These are phyloP conservation scores for Petrolisthes cinctipes DNA, from an alignment of 2,888 invertebrate species.

Conservation along the genomic window DNA sequence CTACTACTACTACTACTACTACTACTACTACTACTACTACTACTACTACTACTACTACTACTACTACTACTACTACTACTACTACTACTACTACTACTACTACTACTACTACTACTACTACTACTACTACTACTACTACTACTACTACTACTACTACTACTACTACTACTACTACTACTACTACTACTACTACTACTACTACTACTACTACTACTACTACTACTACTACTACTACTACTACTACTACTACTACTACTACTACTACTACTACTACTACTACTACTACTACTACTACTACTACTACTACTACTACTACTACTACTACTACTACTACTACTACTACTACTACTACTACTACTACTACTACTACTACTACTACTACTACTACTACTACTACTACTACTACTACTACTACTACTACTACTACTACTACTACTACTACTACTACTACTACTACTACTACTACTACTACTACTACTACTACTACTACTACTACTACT, in stretches of 20 bases:
- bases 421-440: slow-evolving; percentile 1
- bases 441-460: slow-evolving; percentile 1
- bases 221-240: neutral
- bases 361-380: slow-evolving; percentile 1
- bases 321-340: neutral
- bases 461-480: slow-evolving; percentile 1
- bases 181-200: too few species aligned
- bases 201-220: neutral
- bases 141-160: too few species aligned
- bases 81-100: too few species aligned
- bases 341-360: neutral
- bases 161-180: too few species aligned
- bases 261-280: too few species aligned
- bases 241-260: neutral
- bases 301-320: neutral
- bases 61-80: too few species aligned
- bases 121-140: too few species aligned
- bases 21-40: too few species aligned
- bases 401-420: slow-evolving; percentile 1
- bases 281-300: neutral
- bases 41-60: too few species aligned
- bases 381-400: neutral
- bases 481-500: neutral
- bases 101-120: too few species aligned
- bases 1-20: too few species aligned